Evolutionary conservation across 2,113 vertebrate genomes (phyloP).

Genomic region (Orthonyx spaldingii): DNA sequence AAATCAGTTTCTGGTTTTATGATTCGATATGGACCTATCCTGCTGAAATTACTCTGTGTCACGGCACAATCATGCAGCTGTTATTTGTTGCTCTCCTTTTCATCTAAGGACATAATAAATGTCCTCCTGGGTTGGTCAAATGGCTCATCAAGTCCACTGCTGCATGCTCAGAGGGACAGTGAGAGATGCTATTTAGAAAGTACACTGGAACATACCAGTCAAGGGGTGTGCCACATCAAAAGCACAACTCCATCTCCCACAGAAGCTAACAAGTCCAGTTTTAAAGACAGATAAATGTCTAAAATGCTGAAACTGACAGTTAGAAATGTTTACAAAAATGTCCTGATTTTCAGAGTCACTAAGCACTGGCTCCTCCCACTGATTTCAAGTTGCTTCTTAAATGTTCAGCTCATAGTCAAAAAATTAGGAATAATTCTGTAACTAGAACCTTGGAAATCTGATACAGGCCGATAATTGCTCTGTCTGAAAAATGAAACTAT

Average conservation of each 20-base stretch:
- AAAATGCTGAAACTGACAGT: background rate
- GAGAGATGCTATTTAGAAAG: background rate
- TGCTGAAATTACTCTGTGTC: background rate
- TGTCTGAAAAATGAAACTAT: background rate
- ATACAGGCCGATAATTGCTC: background rate
- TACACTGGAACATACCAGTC: background rate
- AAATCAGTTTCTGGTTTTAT: background rate
- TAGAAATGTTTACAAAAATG: background rate
- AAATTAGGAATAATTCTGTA: background rate
- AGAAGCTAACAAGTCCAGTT: background rate
- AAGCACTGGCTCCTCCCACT: background rate
- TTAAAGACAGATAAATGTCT: background rate
- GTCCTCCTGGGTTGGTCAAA: background rate
- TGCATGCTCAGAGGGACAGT: background rate
- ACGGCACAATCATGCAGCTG: background rate
- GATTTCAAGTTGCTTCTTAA: background rate
- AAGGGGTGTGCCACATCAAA: background rate
- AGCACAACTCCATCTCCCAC: background rate
- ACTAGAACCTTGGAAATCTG: background rate
- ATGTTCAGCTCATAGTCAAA: background rate
- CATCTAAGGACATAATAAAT: background rate
- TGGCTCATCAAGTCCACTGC: background rate
- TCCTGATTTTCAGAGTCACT: background rate
- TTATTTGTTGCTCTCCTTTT: background rate
- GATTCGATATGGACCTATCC: background rate